Percentiles rank a stretch among this genome's conserved stretches.
These are phyloP conservation scores for Rissa tridactyla DNA, from an alignment of 2,113 vertebrate genomes.

Conservation along the genomic window DNA sequence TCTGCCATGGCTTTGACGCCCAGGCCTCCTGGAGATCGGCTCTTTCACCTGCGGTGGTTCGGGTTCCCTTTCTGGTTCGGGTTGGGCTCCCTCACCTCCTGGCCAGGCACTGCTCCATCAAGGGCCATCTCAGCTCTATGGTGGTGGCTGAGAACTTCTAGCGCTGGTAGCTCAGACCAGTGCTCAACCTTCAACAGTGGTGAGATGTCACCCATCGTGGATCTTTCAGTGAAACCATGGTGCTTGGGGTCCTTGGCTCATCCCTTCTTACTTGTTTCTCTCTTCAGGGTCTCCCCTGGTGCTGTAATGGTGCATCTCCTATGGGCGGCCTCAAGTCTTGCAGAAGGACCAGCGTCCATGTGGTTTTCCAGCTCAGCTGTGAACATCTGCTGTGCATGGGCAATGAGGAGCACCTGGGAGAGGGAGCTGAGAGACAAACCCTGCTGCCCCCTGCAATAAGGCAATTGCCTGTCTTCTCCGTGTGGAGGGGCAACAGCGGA, in stretches of 20 bases:
- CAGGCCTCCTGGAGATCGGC: neutral
- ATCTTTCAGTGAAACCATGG: neutral
- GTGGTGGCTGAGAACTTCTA: neutral
- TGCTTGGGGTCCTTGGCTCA: neutral
- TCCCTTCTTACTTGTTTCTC: neutral
- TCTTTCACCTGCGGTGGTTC: rapidly evolving
- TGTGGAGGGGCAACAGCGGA: neutral
- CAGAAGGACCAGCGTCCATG: neutral
- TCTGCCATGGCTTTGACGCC: rapidly evolving
- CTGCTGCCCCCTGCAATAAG: rapidly evolving
- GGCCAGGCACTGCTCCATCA: neutral
- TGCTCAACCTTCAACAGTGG: neutral
- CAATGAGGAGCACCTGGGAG: neutral
- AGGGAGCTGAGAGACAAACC: neutral
- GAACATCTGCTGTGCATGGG: neutral
- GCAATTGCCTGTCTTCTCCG: rapidly evolving
- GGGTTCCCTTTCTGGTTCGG: neutral
- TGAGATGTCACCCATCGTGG: rapidly evolving
- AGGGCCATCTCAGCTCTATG: neutral
- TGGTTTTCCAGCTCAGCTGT: neutral
- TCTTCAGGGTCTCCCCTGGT: neutral
- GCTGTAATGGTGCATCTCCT: neutral
- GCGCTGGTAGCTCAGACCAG: neutral
- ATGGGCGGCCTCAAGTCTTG: neutral
- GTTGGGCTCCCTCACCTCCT: rapidly evolving